These are phyloP conservation scores for Loripinus fragilis DNA, from an alignment of 2,888 invertebrate species.

Conservation along the genomic window DNA sequence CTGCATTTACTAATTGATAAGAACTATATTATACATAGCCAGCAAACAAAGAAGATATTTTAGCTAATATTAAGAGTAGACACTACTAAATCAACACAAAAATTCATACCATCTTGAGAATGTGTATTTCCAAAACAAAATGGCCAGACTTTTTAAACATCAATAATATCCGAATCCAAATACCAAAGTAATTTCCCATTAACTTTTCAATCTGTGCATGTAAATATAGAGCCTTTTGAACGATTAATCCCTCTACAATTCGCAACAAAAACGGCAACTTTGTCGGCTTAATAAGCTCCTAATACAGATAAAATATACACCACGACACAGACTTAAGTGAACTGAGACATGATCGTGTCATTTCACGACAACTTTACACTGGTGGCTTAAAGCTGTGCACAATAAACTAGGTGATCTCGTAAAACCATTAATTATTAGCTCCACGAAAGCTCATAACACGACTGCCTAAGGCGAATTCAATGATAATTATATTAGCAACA, in stretches of 20 bases:
- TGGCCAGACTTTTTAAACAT: neutral
- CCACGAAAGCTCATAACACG: slow-evolving; percentile 2
- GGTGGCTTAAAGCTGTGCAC: slow-evolving; percentile 10
- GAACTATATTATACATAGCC: too few species aligned
- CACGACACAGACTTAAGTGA: slow-evolving; percentile 13
- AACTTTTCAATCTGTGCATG: slow-evolving; percentile 4
- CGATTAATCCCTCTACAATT: slow-evolving; percentile 6
- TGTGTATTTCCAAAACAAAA: neutral
- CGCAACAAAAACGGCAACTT: slow-evolving; percentile 19
- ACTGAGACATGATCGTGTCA: slow-evolving; percentile 15
- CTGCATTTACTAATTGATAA: too few species aligned
- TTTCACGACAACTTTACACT: slow-evolving; percentile 15
- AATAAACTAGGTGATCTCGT: slow-evolving; percentile 3
- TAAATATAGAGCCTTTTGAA: neutral
- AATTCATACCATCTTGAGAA: neutral
- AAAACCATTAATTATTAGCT: slow-evolving; percentile 18
- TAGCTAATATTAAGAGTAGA: too few species aligned
- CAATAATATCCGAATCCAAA: neutral
- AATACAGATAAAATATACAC: slow-evolving; percentile 17
- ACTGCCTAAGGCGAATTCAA: neutral
- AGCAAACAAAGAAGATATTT: too few species aligned
- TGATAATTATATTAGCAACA: too few species aligned
- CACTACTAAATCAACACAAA: too few species aligned
- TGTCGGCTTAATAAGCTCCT: slow-evolving; percentile 17
- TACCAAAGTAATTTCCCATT: neutral